Conservation (phyloP, 2,113 vertebrate species). For the Vombatus ursinus region DNA sequence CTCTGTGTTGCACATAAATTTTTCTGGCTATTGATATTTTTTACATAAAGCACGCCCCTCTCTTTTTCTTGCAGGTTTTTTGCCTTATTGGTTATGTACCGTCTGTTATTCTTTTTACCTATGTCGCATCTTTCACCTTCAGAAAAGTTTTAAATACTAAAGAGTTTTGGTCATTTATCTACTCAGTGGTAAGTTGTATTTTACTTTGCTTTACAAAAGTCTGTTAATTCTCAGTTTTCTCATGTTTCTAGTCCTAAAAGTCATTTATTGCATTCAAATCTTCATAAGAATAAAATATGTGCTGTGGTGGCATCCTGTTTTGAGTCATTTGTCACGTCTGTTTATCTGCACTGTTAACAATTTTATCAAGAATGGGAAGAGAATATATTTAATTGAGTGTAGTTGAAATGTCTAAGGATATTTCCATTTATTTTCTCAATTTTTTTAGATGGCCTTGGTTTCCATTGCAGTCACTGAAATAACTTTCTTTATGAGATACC, state of each 20-base stretch:
- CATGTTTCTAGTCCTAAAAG: not conserved
- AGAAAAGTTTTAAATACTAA: slow-evolving; percentile 92
- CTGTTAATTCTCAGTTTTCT: not conserved
- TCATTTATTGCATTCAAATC: not conserved
- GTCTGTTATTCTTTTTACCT: slow-evolving; percentile 94
- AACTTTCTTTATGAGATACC: slow-evolving; percentile 86
- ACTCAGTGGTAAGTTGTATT: slow-evolving; percentile 92
- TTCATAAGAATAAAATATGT: not conserved
- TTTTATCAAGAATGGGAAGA: slow-evolving; percentile 8
- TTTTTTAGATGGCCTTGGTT: slow-evolving; percentile 80
- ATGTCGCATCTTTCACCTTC: slow-evolving; percentile 93
- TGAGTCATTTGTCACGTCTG: not conserved
- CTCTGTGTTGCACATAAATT: not conserved
- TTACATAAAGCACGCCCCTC: slow-evolving; percentile 1
- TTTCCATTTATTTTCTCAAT: not conserved
- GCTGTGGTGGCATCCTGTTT: not conserved
- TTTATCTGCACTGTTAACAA: not conserved
- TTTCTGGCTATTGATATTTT: not conserved
- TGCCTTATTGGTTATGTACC: slow-evolving; percentile 93
- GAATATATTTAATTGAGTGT: not conserved
- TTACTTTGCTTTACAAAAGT: not conserved
- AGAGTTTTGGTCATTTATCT: slow-evolving; percentile 95
- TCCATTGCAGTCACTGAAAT: slow-evolving; percentile 85
- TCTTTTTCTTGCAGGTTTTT: slow-evolving; percentile 85
- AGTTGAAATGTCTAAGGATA: not conserved